These are phyloP conservation scores for Alethe castanea DNA, from an alignment of 2,113 vertebrate species.

Conservation along the genomic window DNA sequence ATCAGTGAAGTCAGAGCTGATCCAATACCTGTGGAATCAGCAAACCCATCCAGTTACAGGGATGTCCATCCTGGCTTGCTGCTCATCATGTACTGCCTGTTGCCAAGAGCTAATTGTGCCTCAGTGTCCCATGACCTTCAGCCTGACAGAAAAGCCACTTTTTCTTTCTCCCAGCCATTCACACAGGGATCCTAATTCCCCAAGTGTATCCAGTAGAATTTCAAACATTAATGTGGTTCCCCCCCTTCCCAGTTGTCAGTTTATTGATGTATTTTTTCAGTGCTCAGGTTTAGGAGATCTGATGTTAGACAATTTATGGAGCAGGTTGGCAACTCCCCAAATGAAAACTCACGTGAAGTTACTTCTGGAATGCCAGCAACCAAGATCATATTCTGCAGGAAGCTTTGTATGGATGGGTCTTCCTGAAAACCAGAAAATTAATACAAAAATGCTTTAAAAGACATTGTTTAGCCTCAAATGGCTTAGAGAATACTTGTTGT, in stretches of 20 bases:
- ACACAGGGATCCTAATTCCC: background rate
- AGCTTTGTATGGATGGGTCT: constrained; percentile 35
- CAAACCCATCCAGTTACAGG: background rate
- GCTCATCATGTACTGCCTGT: background rate
- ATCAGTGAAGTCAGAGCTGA: constrained; percentile 72
- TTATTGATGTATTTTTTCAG: background rate
- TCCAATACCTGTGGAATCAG: constrained; percentile 71
- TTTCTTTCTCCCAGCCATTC: background rate
- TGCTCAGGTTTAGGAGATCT: background rate
- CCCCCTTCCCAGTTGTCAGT: background rate
- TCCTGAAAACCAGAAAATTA: constrained; percentile 32
- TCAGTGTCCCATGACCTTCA: rapidly evolving
- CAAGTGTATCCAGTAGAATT: background rate
- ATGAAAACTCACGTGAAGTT: constrained; percentile 72
- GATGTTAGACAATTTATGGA: background rate
- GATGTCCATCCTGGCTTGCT: background rate
- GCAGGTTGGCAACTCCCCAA: background rate
- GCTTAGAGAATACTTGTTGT: background rate
- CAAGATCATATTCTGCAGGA: constrained; percentile 70
- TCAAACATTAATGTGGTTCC: background rate
- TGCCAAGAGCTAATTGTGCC: background rate
- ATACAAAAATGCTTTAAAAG: background rate
- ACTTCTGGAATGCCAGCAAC: constrained; percentile 79
- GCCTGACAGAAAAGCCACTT: background rate
- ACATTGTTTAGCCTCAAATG: background rate